Evolutionary conservation across 1,140 invertebrate genomes (phyloP).

Genomic region (Drosophila nannoptera): DNA sequence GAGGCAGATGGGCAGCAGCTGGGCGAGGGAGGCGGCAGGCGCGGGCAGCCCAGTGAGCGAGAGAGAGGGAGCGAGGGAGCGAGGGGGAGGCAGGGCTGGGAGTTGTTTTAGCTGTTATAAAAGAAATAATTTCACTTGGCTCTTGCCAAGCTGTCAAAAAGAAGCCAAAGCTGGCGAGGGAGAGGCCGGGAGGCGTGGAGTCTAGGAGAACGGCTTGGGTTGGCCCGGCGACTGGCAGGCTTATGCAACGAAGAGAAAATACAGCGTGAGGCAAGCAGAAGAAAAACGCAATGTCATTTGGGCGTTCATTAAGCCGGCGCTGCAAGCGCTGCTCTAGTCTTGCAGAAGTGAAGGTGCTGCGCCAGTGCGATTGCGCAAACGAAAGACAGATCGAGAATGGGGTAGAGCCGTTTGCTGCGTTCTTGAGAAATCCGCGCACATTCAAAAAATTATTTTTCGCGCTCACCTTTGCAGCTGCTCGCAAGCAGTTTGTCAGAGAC

Average conservation of each 20-base stretch:
- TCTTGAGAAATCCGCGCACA: too few relatives aligned
- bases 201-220: neutral
- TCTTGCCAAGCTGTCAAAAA: conserved; percentile 37
- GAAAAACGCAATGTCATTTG: conserved; percentile 63
- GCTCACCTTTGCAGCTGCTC: too few relatives aligned
- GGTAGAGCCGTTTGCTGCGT: too few relatives aligned
- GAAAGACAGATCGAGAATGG: too few relatives aligned
- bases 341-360: neutral
- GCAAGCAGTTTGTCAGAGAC: too few relatives aligned
- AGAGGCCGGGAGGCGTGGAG: neutral
- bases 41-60: neutral
- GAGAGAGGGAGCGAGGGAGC: neutral
- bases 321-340: neutral
- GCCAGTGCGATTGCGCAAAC: too few relatives aligned
- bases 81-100: neutral
- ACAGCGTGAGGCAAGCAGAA: conserved; percentile 59
- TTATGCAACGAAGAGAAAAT: conserved; percentile 72
- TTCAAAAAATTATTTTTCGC: too few relatives aligned
- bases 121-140: conserved; percentile 68
- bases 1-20: conserved; percentile 48
- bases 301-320: conserved; percentile 49
- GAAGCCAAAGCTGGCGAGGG: neutral
- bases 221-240: neutral
- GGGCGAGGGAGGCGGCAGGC: neutral
- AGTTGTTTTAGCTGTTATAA: conserved; percentile 34